Evolutionary conservation across 1,140 invertebrate genomes (phyloP).

Genomic region (Cotesia typhae): DNA sequence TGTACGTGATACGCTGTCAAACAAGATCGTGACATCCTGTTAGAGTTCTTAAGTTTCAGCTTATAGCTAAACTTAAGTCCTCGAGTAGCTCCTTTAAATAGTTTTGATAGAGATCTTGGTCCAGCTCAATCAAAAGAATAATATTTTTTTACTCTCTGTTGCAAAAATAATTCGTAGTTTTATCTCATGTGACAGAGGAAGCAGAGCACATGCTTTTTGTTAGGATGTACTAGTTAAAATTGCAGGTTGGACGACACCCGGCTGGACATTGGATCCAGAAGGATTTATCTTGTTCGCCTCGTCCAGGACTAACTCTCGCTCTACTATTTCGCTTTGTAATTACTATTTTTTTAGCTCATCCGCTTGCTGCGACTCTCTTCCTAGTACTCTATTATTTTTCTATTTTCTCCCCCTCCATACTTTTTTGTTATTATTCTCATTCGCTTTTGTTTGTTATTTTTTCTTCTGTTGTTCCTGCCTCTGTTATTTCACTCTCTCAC

Average conservation of each 20-base stretch:
- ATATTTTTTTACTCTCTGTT: too few relatives aligned
- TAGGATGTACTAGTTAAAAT: constrained; percentile 45
- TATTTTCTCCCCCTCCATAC: constrained; percentile 2
- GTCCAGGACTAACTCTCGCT: background rate
- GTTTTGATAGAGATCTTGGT: too few relatives aligned
- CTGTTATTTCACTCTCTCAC: background rate
- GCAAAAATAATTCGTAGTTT: constrained; percentile 17
- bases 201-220: constrained; percentile 29
- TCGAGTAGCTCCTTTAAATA: too few relatives aligned
- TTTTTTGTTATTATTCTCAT: constrained; percentile 17
- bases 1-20: too few relatives aligned
- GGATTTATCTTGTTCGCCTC: constrained; percentile 46
- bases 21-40: too few relatives aligned
- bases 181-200: constrained; percentile 35
- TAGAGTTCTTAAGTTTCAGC: too few relatives aligned
- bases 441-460: background rate
- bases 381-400: constrained; percentile 10
- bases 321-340: constrained; percentile 34
- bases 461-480: background rate
- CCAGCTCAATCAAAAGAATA: too few relatives aligned
- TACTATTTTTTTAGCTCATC: constrained; percentile 26
- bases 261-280: background rate
- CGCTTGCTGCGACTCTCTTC: background rate
- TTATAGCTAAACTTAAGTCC: background rate
- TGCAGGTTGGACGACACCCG: constrained; percentile 45